Evolutionary conservation across 2,797 vertebrate genomes (phyloP).

Genomic region (Artibeus lituratus): DNA sequence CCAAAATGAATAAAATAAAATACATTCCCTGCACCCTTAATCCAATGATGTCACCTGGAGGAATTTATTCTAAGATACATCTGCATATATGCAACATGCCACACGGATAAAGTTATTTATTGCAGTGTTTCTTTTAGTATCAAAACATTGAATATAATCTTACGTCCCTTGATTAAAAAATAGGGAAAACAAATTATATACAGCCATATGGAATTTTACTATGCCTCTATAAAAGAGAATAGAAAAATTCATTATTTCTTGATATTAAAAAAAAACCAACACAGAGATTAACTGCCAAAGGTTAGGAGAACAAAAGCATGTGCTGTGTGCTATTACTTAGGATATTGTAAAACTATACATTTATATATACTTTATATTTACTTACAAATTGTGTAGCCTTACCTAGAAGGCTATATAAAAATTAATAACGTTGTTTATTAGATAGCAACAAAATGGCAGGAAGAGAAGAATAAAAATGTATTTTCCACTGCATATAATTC

Average conservation of each 20-base stretch:
- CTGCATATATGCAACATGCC: background rate
- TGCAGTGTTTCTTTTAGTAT: background rate
- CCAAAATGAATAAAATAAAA: conserved; percentile 1
- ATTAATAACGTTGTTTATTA: background rate
- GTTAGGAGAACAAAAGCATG: background rate
- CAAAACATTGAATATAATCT: background rate
- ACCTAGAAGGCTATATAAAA: background rate
- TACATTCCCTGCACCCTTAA: background rate
- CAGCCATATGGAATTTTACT: background rate
- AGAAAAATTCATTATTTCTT: background rate
- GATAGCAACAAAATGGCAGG: background rate
- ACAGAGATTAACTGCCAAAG: background rate
- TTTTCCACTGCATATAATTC: background rate
- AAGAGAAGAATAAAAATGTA: background rate
- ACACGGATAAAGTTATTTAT: background rate
- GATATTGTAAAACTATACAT: background rate
- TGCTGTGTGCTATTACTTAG: background rate
- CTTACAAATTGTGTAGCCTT: background rate
- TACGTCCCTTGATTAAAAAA: background rate
- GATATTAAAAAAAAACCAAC: background rate
- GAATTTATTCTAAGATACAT: background rate
- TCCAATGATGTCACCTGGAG: background rate
- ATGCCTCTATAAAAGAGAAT: background rate
- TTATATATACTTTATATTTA: background rate
- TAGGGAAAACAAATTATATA: conserved; percentile 12